phyloP scores from a whole-genome alignment of 30 jellyfish, hydroid and myxozoan species.

The Hydra vulgaris region DNA sequence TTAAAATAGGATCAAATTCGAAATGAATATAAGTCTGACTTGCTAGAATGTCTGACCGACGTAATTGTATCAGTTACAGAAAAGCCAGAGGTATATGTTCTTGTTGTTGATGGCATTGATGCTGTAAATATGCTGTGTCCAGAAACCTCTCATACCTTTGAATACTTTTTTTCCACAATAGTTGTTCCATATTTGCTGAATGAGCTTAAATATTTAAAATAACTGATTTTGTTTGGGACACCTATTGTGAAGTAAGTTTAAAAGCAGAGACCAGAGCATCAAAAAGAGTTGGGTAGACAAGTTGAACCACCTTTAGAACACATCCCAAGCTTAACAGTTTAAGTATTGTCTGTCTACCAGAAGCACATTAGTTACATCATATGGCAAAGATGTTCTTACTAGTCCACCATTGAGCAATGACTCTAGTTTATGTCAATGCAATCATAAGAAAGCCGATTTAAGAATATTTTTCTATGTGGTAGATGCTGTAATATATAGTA shows the following conservation, averaged over 20 bases:
- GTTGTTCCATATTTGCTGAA: neutral
- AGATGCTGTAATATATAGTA: no score
- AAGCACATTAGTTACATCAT: neutral
- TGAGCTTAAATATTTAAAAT: neutral
- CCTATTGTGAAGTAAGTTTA: neutral
- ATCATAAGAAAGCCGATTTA: no score
- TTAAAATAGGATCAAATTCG: neutral
- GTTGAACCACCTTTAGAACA: neutral
- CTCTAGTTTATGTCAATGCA: no score
- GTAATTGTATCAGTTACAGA: neutral
- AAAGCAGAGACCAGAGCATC: neutral
- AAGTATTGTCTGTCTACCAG: neutral
- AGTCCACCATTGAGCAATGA: no score
- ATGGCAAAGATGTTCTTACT: no score
- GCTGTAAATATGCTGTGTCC: neutral
- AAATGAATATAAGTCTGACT: neutral
- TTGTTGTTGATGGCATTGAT: neutral
- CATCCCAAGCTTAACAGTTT: neutral
- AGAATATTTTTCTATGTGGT: no score
- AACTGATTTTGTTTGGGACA: neutral
- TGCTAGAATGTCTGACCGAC: neutral
- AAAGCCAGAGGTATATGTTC: neutral
- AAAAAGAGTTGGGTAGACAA: no score
- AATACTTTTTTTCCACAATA: neutral
- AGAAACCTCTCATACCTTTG: neutral